Evolutionary conservation across 2,888 invertebrate genomes (phyloP).

Genomic region (Tiliacea aurago): DNA sequence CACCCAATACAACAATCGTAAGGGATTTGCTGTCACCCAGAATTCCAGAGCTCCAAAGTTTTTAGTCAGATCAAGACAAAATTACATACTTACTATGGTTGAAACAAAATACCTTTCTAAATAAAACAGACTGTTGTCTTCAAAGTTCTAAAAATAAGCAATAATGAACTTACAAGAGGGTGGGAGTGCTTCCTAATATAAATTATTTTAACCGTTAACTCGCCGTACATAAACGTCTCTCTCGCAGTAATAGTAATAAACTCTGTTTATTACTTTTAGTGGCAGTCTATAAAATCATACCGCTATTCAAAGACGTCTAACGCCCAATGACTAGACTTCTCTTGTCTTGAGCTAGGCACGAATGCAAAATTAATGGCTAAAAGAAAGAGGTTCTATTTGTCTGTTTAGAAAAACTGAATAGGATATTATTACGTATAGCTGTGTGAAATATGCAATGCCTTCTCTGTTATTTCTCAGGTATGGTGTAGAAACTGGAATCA

Average conservation of each 20-base stretch:
- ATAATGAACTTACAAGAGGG: conserved; percentile 17
- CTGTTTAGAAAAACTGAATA: background rate
- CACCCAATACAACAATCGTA: background rate
- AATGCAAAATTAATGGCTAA: background rate
- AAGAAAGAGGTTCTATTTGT: background rate
- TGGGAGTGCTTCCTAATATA: conserved; percentile 23
- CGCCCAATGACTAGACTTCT: conserved; percentile 8
- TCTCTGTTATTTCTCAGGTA: background rate
- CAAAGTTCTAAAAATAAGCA: conserved; percentile 37
- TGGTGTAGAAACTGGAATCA: background rate
- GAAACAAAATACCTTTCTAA: conserved; percentile 20
- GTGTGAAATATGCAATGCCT: background rate
- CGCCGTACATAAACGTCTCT: conserved; percentile 16
- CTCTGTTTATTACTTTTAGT: conserved; percentile 34
- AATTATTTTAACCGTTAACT: conserved; percentile 19
- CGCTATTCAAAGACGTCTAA: conserved; percentile 37
- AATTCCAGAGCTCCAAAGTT: background rate
- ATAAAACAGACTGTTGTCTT: conserved; percentile 19
- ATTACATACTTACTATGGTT: background rate
- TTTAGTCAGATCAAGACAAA: background rate
- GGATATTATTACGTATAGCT: background rate
- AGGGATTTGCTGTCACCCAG: background rate
- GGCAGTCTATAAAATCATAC: conserved; percentile 63
- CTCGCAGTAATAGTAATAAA: conserved; percentile 21
- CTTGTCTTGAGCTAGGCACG: conserved; percentile 7